phyloP scores from a whole-genome alignment of 2,113 vertebrate species.

The Mustelus asterias region DNA sequence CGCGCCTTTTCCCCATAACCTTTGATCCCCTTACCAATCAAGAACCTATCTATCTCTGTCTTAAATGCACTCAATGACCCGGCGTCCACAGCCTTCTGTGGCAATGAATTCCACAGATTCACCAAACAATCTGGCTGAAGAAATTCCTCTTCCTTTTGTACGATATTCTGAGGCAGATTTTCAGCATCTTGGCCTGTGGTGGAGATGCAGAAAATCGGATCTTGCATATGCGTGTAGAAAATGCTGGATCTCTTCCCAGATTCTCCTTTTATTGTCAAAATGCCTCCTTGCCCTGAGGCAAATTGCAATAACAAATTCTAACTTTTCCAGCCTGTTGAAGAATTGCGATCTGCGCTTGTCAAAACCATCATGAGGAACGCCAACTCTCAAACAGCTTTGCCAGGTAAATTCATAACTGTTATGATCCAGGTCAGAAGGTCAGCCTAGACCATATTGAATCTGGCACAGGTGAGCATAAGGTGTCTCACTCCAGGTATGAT shows the following conservation, averaged over 20 bases:
- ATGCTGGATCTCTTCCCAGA: background rate
- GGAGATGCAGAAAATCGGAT: background rate
- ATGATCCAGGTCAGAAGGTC: no score
- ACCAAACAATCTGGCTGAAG: no score
- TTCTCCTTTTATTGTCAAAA: background rate
- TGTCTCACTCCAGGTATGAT: no score
- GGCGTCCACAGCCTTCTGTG: no score
- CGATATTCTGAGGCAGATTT: background rate
- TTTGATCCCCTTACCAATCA: no score
- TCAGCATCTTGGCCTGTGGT: background rate
- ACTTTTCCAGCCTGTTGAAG: slow-evolving; percentile 20
- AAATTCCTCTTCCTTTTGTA: background rate
- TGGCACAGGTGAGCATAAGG: no score
- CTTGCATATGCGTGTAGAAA: background rate
- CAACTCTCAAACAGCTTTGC: background rate
- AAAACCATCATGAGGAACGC: slow-evolving; percentile 2
- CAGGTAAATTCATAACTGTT: background rate
- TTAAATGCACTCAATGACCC: no score
- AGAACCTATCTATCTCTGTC: no score
- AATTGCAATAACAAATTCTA: background rate
- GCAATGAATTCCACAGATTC: no score
- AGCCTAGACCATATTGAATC: no score
- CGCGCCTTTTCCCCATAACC: no score
- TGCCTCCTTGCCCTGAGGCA: background rate
- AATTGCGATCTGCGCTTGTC: slow-evolving; percentile 9